Conservation (phyloP, 2,888 invertebrate genomes). For the Drosophila pegasa region DNA sequence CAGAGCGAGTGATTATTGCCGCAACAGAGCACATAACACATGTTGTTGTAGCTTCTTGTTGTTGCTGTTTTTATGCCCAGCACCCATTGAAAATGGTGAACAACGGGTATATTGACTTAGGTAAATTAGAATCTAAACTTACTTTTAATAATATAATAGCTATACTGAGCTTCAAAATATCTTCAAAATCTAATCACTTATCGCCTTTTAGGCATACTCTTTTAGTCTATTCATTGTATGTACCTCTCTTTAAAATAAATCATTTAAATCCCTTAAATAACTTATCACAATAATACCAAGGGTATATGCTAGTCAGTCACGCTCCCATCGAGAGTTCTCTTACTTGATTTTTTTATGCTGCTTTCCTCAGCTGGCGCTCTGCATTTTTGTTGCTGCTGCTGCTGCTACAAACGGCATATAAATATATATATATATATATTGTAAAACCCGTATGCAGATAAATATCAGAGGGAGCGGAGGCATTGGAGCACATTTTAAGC, state of each 20-base stretch:
- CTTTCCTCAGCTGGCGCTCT: conserved; percentile 66
- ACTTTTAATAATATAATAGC: no score
- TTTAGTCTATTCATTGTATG: no score
- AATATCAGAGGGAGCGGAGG: conserved; percentile 53
- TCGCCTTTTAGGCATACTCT: no score
- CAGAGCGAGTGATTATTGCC: conserved; percentile 74
- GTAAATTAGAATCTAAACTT: no score
- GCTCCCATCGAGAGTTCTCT: neutral
- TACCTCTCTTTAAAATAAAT: no score
- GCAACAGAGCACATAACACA: conserved; percentile 77
- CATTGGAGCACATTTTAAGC: conserved; percentile 9
- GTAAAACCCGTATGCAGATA: conserved; percentile 69
- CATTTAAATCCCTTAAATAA: no score
- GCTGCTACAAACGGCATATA: conserved; percentile 29
- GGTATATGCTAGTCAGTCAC: neutral
- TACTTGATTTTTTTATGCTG: conserved; percentile 23
- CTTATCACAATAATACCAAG: neutral
- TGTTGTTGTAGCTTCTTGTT: conserved; percentile 55
- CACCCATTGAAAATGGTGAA: neutral
- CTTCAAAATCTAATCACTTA: no score
- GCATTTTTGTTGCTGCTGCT: conserved; percentile 30
- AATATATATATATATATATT: conserved; percentile 30
- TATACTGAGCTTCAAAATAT: no score
- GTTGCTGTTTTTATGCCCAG: conserved; percentile 8
- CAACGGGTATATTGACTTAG: neutral